Percentiles rank a stretch among this genome's conserved stretches.
Evolutionary conservation across 1,140 invertebrate species (phyloP).

Genomic region (Camponotus floridanus): DNA sequence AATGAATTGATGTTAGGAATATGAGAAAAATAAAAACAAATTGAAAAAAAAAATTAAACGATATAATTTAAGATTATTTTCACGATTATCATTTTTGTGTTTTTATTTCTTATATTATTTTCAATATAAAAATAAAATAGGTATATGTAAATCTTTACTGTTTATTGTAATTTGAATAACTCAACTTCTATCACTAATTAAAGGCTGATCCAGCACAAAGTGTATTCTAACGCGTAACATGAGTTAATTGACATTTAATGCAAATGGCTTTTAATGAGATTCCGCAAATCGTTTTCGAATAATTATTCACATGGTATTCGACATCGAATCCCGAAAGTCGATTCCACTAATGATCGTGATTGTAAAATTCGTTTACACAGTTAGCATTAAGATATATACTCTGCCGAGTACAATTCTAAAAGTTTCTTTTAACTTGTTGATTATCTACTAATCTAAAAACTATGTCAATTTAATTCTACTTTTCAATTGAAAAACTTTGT

Average conservation of each 20-base stretch:
- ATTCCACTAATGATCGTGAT: conserved; percentile 4
- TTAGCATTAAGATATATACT: conserved; percentile 24
- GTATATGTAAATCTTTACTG: conserved; percentile 18
- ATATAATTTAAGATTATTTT: neutral
- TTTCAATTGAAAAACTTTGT: neutral
- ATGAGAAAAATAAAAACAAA: conserved; percentile 20
- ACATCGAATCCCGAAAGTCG: conserved; percentile 51
- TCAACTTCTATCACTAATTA: conserved; percentile 61
- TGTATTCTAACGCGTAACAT: conserved; percentile 48
- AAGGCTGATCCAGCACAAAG: conserved; percentile 55
- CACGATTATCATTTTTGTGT: neutral
- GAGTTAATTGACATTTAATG: conserved; percentile 60
- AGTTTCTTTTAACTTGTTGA: neutral
- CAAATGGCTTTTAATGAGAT: conserved; percentile 55
- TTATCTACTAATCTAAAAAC: neutral
- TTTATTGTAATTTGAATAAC: conserved; percentile 52
- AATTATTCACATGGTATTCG: conserved; percentile 40
- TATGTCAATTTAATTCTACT: neutral
- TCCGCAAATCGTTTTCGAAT: conserved; percentile 57
- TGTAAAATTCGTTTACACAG: conserved; percentile 11
- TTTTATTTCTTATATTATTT: neutral
- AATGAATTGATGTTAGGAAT: neutral
- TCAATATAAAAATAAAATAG: neutral
- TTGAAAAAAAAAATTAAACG: neutral
- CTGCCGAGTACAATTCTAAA: neutral